A percentile compares a stretch with the other conserved stretches of the same genome.
These are phyloP conservation scores for Hormiphora californensis DNA, from an alignment of 37 sponge, comb jelly and placozoan genomes.

Conservation along the genomic window DNA sequence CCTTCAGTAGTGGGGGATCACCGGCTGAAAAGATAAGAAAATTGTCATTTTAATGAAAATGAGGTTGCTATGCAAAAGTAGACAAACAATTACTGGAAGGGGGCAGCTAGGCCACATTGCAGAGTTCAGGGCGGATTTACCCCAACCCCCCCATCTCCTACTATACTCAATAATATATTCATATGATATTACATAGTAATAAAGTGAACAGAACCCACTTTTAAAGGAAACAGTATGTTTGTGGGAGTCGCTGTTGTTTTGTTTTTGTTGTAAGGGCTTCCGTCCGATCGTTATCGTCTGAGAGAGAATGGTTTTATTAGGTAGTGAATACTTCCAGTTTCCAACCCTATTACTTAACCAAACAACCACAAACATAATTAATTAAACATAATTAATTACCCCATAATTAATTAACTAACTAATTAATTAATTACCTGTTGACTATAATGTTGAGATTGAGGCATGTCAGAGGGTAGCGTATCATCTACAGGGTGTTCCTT, in stretches of 20 bases:
- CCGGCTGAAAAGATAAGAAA: conserved; percentile 1
- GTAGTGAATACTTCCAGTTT: not conserved
- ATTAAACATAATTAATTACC: not conserved
- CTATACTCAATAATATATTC: not conserved
- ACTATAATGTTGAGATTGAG: not conserved
- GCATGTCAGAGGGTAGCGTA: not conserved
- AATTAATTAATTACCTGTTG: not conserved
- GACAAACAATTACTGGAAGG: too few species aligned
- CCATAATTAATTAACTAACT: not conserved
- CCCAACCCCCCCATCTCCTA: too few species aligned
- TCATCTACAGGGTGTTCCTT: conserved; percentile 22
- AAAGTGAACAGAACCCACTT: too few species aligned
- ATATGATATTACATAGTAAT: not conserved
- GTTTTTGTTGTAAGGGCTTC: not conserved
- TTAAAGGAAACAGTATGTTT: not conserved
- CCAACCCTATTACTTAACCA: not conserved
- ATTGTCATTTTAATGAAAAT: too few species aligned
- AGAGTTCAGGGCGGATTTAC: too few species aligned
- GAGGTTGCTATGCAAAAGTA: too few species aligned
- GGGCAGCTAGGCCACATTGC: too few species aligned
- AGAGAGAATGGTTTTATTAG: too few species aligned
- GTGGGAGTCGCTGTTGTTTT: too few species aligned
- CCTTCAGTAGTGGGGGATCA: conserved; percentile 22
- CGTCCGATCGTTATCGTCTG: conserved; percentile 8
- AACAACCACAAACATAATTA: not conserved